Evolutionary conservation across 2,113 vertebrate species (phyloP), one percentile per base, ranked within the genome.

Genomic region (Scomber scombrus): DNA sequence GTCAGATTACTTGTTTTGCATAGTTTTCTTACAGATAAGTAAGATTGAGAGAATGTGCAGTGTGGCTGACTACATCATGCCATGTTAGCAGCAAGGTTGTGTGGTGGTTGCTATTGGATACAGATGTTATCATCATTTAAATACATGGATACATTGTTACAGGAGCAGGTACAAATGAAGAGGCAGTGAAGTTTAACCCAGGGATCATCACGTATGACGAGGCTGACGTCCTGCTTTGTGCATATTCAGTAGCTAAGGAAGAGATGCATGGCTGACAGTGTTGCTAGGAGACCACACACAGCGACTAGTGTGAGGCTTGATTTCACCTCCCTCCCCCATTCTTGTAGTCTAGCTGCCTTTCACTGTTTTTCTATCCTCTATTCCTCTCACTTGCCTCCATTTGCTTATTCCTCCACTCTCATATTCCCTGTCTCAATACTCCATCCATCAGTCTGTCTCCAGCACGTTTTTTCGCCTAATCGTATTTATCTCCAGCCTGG

Each of bases 201-300:
- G 52, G 74, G 67, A 84, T 86, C 72, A 75, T 83, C 50, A 75
- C 45, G 65, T 83, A 75, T 80, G 88, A 86, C 68, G 52, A 78
- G 68, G 78, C 72, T 85, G 87, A 90, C 88, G 76, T 85, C 88
- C 85, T 79, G 81, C 84, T 91, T 90, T 92, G 91, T 90, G 87
- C 81, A 93, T 92, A 89, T 93, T 92, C 82, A 91, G 90, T 40
- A 46, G 89, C 88, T 70, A 73, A 87, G 87, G 86, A 86, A 85
- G 83, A 90, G 91, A 93, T 93, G 92, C 90, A 80, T 82, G 86
- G 93, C 86, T 88, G 92, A 93, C 92, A 94, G 93, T 93, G 95
- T 95, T 95, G 94, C 94, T 95, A 95, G 94, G 95, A 95, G 94
- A 95, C 94, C 94, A 93, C 93, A 95, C 92, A 93, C 93, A 92